Evolutionary conservation across 2,113 vertebrate genomes (phyloP), one percentile per base, ranked within the genome.

Genomic region (Meriones unguiculatus): DNA sequence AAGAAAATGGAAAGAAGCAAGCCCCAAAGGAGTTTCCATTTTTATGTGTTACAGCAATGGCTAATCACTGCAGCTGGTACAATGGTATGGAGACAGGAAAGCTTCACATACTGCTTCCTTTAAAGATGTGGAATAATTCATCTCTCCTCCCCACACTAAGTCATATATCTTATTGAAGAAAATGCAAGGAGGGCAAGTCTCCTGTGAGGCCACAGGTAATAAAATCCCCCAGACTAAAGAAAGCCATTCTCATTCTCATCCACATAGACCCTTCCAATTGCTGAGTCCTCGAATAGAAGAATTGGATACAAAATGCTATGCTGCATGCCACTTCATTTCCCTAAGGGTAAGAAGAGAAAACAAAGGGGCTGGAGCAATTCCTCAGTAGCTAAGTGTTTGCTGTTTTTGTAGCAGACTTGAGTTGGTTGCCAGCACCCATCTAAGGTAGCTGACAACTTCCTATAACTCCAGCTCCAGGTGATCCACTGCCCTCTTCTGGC

Each of bases 241-340:
- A n/a, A 59, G 12, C 18, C 67, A 22, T 57, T 50, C n/a, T 50
- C 30, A 1, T 46, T 50, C 5, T 70, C 78, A 82, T 82, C 59
- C 62, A 52, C 70, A 70, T 5, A 6, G 30, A 32, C 59, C 76
- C 87, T 35, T 80, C 86, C 62, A 87, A 22, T 65, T 72, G 87
- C 41, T 18, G 30, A 57, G 12, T 59, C 38, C 72, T 54, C 13
- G 15, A 80, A 95, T 65, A 87, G 22, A 81, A 92, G 65, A 91
- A 81, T 50, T 8, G 15, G 24, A 89, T 84, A 78, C 62, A 84
- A 92, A 93, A 91, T 41, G 77, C 20, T 75, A 52, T 28, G 59
- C 62, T 91, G 46, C 12, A 67, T 65, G 81, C 46, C 75, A 67
- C 81, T 54, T 41, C 38, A 84, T 90, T 78, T 97, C 77, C 87